Evolutionary conservation across 2,888 invertebrate genomes (phyloP), one percentile per base, ranked within the genome.

Genomic region (Aphidius colemani): DNA sequence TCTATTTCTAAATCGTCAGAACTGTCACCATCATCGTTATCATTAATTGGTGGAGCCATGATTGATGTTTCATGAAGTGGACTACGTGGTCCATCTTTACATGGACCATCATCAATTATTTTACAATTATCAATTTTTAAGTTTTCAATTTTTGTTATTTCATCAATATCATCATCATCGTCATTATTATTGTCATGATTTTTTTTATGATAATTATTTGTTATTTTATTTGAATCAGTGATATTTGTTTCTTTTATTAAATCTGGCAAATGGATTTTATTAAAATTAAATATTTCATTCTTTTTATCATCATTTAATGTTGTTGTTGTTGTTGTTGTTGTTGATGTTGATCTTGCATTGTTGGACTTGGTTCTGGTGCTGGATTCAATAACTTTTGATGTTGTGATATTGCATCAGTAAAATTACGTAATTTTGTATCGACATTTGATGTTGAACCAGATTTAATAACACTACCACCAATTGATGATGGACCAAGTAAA

Each of bases 361-460:
- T 86, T 0, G 89, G 86, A 75, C 88, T 89, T 10, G 89, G 88
- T 58, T 88, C 87, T 0, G 89, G 86, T 0, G 93, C 91, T 0
- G 93, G 93, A 79, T 93, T 91, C 49, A 95, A 81, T 70, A 94
- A 83, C 76, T 94, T 95, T 75, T 95, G 95, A 76, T 94, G 92
- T 77, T 95, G 94, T 0, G 93, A 91, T 66, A 95, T 95, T 72
- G 90, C 91, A 45, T 91, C 92, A 69, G 93, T 89, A 77, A 95
- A 90, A 66, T 90, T 92, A 83, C 92, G 90, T 64, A 95, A 88
- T 79, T 92, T 92, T 7, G 91, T 92, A 78, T 95, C 94, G 48
- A 95, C 86, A 67, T 92, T 91, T 0, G 94, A 91, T 7, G 93
- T 90, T 62, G 93, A 93, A 61, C 92, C 93, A 0, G 93, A 93